Evolutionary conservation across 1,140 invertebrate genomes (phyloP), one percentile per base, ranked within the genome.

Genomic region (Bombus ignitus): DNA sequence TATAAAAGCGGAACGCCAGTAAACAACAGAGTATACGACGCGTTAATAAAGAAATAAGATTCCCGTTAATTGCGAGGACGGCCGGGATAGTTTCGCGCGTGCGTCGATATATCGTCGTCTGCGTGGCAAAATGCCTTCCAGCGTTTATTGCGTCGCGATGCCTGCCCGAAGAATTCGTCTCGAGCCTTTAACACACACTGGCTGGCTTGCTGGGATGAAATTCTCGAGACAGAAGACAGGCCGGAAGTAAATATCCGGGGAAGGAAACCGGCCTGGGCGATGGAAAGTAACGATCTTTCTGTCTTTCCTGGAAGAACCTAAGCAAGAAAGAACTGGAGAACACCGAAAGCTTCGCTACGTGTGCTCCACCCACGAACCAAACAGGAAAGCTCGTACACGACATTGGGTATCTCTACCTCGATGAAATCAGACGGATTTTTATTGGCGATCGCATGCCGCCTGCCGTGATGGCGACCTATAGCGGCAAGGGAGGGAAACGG

Each of bases 231-330:
- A 84, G 66, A 78, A 66, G 66, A 35, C 35, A 83, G 72, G 70
- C 32, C 47, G 70, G 82, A 89, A 85, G 88, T 90, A 90, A 90
- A 90, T 90, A 90, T 90, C 78, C 75, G 59, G 42, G 71, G 66
- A 87, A 72, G 73, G 65, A 72, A 72, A 28, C 71, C 76, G 62
- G 71, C 39, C 59, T 66, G 70, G 13, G 6, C 81, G 79, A 90
- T 90, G 79, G 86, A 82, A 90, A 90, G 81, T 90, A 90, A 90
- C 89, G 86, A 90, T 90, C 86, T 66, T 66, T 44, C 37, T 77
- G 81, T 35, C 79, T 53, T 15, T 62, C 59, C 59, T 90, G 82
- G 86, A 86, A 90, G 86, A 90, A 88, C 83, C 18, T 22, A 53
- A 53, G 47, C 5, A 53, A 53, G 47, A 53, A 90, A 65, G 70